Conservation (phyloP, 1,140 invertebrate genomes). For the Hetaerina americana region DNA sequence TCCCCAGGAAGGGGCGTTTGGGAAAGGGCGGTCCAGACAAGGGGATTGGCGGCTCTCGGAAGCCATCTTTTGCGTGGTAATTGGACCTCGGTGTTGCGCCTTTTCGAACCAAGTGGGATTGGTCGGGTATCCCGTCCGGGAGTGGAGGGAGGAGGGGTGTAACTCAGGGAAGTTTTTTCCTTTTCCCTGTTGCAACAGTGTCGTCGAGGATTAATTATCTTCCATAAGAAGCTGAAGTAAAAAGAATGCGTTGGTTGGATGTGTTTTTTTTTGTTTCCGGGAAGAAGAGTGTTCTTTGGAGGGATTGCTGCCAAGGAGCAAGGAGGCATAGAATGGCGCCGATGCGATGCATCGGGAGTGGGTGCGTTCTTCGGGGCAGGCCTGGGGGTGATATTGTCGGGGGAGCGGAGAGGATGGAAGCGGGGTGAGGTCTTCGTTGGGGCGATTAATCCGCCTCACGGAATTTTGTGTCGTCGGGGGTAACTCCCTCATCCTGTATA, state of each 20-base stretch:
- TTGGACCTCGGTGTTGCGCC: background rate
- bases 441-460: background rate
- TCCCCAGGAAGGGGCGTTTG: background rate
- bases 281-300: too few species aligned
- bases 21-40: background rate
- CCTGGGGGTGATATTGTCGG: background rate
- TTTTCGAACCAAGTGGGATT: background rate
- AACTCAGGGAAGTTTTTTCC: too few species aligned
- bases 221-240: too few species aligned
- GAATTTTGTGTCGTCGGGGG: background rate
- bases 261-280: too few species aligned
- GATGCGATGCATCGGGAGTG: background rate
- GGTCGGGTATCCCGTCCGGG: too few species aligned
- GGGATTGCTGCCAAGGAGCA: too few species aligned
- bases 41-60: background rate
- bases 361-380: background rate
- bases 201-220: too few species aligned
- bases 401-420: background rate
- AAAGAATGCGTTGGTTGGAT: too few species aligned
- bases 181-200: too few species aligned
- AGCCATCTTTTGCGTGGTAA: background rate
- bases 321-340: too few species aligned
- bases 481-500: background rate
- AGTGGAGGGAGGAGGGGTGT: too few species aligned
- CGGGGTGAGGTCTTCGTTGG: background rate